phyloP scores from a whole-genome alignment of 2,797 vertebrate genomes.

The Diglossa cyanea region DNA sequence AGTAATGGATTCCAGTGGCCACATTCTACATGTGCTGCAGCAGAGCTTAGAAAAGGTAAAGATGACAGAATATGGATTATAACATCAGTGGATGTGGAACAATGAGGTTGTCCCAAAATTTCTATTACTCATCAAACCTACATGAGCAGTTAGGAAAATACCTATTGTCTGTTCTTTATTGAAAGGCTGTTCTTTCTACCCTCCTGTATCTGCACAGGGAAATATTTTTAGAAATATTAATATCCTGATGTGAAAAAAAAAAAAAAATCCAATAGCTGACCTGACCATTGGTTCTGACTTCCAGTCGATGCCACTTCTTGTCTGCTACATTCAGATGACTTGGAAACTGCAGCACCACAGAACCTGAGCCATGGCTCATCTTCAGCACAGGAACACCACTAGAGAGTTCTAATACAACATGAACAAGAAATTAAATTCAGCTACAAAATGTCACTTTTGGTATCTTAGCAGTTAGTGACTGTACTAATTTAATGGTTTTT shows the following conservation, averaged over 20 bases:
- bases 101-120: background rate
- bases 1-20: background rate
- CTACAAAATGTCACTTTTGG: background rate
- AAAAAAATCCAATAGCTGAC: slow-evolving; percentile 58
- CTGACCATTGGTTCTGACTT: slow-evolving; percentile 87
- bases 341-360: slow-evolving; percentile 84
- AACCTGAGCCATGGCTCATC: slow-evolving; percentile 85
- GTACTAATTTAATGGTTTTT: background rate
- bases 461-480: background rate
- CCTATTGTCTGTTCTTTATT: background rate
- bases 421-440: background rate
- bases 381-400: slow-evolving; percentile 84
- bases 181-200: background rate
- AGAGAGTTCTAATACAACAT: slow-evolving; percentile 76
- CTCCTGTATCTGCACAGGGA: background rate
- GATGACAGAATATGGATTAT: background rate
- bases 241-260: background rate
- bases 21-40: background rate
- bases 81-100: background rate
- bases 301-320: slow-evolving; percentile 87
- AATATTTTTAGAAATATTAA: background rate
- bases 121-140: background rate
- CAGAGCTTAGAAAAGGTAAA: background rate
- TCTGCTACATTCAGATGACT: slow-evolving; percentile 86
- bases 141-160: background rate